Evolutionary conservation across 2,888 invertebrate species (phyloP).

Genomic region (Ectobius pallidus): DNA sequence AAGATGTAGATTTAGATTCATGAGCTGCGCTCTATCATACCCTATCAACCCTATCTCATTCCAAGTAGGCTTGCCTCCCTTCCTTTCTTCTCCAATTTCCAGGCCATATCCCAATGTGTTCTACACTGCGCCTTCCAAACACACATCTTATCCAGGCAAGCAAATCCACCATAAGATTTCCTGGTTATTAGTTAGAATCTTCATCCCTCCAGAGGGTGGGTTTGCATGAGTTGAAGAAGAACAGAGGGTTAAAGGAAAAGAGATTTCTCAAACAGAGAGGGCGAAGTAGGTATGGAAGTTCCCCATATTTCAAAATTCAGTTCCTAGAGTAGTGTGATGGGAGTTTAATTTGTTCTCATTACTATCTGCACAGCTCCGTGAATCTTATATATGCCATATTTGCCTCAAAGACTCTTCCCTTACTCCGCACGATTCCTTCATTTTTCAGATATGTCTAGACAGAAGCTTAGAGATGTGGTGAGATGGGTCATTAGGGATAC

Average conservation of each 20-base stretch:
- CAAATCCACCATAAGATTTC: constrained; percentile 29
- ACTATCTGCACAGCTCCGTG: constrained; percentile 7
- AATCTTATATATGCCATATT: not conserved
- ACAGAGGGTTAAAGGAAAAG: not conserved
- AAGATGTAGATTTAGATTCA: not conserved
- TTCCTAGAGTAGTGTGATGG: constrained; percentile 15
- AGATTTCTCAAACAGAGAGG: constrained; percentile 7
- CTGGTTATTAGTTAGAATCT: constrained; percentile 29
- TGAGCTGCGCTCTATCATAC: not conserved
- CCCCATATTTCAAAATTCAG: constrained; percentile 30
- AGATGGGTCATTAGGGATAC: too few species aligned
- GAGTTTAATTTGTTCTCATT: constrained; percentile 36
- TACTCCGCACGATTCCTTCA: not conserved
- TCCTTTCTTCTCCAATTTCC: constrained; percentile 20
- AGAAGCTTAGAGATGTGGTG: not conserved
- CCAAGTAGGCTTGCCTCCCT: not conserved
- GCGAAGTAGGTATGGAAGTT: not conserved
- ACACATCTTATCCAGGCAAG: constrained; percentile 19
- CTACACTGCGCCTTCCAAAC: not conserved
- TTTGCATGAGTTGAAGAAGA: constrained; percentile 12
- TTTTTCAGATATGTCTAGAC: constrained; percentile 13
- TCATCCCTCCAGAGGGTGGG: not conserved
- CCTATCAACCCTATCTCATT: not conserved
- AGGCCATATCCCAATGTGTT: constrained; percentile 26
- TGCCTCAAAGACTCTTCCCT: not conserved